These are phyloP conservation scores for Sylvilagus floridanus DNA, from an alignment of 2,797 vertebrate species.

Conservation along the genomic window DNA sequence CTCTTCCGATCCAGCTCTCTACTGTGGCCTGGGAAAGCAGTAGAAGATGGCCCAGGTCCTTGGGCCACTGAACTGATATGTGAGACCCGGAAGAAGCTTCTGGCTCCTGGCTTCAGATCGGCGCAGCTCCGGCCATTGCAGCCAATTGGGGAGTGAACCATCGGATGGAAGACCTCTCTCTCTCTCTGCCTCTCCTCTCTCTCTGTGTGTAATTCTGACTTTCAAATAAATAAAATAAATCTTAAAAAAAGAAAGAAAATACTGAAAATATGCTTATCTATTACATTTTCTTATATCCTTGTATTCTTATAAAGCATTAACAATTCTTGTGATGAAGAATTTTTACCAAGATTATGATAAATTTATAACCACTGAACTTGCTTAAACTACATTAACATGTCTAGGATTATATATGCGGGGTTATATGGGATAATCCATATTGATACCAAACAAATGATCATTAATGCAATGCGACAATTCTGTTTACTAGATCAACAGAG, in stretches of 20 bases:
- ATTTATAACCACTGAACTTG: not conserved
- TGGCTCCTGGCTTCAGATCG: too few relatives aligned
- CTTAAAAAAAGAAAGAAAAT: not conserved
- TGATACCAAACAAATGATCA: not conserved
- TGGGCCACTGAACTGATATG: too few relatives aligned
- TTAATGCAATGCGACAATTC: not conserved
- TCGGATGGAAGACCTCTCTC: too few relatives aligned
- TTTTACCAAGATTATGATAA: not conserved
- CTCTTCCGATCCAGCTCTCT: too few relatives aligned
- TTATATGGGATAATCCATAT: not conserved
- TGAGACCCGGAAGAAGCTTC: too few relatives aligned
- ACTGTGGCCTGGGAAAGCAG: too few relatives aligned
- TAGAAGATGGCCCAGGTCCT: too few relatives aligned
- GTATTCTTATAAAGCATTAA: not conserved
- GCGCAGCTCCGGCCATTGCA: too few relatives aligned
- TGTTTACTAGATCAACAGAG: not conserved
- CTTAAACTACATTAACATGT: not conserved
- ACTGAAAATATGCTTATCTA: not conserved
- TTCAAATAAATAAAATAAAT: too few relatives aligned
- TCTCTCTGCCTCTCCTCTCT: too few relatives aligned
- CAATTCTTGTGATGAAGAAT: not conserved
- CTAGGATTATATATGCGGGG: not conserved
- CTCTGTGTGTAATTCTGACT: too few relatives aligned
- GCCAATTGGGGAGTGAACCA: too few relatives aligned
- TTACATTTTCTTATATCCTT: not conserved